Percentiles rank a stretch among this genome's conserved stretches.
Conservation (phyloP, 2,113 vertebrate genomes). For the Pygoscelis antarcticus region DNA sequence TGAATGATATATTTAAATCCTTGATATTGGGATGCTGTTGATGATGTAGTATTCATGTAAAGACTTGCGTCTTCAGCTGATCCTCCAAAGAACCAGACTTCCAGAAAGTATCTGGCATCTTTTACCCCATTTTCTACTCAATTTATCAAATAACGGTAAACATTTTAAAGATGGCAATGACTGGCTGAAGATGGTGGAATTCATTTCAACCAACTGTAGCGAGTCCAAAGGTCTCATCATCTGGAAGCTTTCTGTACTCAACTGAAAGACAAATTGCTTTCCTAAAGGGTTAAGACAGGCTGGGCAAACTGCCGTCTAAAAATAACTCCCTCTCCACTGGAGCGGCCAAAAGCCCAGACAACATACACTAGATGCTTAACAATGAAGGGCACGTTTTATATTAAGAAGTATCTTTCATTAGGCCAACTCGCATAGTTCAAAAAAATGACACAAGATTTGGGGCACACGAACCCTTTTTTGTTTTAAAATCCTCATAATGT, state of each 20-base stretch:
- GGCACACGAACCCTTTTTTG: not conserved
- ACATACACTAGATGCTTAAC: not conserved
- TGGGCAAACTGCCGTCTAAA: slow-evolving; percentile 29
- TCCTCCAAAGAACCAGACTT: not conserved
- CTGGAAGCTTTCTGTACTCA: not conserved
- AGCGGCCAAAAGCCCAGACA: slow-evolving; percentile 5
- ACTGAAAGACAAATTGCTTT: not conserved
- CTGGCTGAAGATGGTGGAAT: not conserved
- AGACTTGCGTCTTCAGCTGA: not conserved
- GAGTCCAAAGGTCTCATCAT: not conserved
- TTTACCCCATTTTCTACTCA: not conserved
- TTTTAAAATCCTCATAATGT: not conserved
- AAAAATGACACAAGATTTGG: not conserved
- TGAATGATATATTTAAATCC: not conserved
- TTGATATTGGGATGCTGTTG: not conserved
- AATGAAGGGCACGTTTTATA: not conserved
- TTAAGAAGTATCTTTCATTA: slow-evolving; percentile 17
- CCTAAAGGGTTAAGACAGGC: slow-evolving; percentile 41
- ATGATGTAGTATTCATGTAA: not conserved
- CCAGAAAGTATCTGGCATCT: not conserved
- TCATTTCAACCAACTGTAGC: not conserved
- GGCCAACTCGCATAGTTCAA: not conserved
- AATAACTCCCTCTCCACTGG: slow-evolving; percentile 8
- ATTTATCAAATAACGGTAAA: not conserved
- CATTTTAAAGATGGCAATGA: not conserved